Evolutionary conservation across 2,888 invertebrate species (phyloP).

Genomic region (Pterobdella sp.): DNA sequence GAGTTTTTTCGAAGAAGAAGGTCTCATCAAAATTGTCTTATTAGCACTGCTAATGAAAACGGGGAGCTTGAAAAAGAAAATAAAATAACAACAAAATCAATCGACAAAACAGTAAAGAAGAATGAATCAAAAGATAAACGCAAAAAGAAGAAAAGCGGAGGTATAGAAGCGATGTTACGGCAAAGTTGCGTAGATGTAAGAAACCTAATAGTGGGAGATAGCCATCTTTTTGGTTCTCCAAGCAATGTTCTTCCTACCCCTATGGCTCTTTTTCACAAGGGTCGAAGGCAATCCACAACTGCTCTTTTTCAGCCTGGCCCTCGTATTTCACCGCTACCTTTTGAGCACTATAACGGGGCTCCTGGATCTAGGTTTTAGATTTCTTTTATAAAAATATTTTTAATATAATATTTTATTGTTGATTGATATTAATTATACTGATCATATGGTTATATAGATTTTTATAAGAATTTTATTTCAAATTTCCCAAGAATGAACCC

Average conservation of each 20-base stretch:
- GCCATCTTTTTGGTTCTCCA: not conserved
- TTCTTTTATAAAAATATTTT: not conserved
- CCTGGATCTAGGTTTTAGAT: not conserved
- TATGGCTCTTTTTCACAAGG: slow-evolving; percentile 7
- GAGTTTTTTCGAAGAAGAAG: slow-evolving; percentile 21
- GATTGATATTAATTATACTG: not conserved
- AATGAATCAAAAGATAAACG: not conserved
- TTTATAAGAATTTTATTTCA: too few species aligned
- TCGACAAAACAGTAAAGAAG: not conserved
- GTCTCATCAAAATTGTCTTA: slow-evolving; percentile 25
- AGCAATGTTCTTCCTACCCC: not conserved
- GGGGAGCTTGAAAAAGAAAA: not conserved
- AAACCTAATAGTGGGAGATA: slow-evolving; percentile 18
- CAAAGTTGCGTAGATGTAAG: slow-evolving; percentile 25
- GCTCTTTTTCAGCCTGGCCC: slow-evolving; percentile 22
- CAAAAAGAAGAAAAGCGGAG: slow-evolving; percentile 13
- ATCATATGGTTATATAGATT: not conserved
- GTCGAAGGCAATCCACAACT: slow-evolving; percentile 17
- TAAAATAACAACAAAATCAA: not conserved
- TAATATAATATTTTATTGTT: not conserved
- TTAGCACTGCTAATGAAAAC: slow-evolving; percentile 16
- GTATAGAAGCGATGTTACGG: slow-evolving; percentile 24
- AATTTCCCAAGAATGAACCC: not conserved
- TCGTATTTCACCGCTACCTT: slow-evolving; percentile 19
- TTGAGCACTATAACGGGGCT: slow-evolving; percentile 19